Evolutionary conservation across 2,888 invertebrate species (phyloP), one percentile per base, ranked within the genome.

Genomic region (Globia sparganii): DNA sequence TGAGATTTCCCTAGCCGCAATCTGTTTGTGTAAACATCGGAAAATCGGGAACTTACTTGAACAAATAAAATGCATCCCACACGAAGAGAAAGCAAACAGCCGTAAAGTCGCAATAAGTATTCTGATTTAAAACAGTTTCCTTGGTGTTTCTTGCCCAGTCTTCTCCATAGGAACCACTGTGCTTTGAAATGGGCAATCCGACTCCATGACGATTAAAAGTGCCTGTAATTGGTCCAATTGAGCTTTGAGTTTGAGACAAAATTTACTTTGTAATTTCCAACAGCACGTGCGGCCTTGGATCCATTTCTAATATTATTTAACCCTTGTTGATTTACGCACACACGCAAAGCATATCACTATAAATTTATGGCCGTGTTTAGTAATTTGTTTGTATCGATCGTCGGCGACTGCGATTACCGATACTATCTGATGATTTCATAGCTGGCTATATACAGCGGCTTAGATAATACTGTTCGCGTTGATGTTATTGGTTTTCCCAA

Each of bases 301-400:
- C 28, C 68, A 37, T 70, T 72, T 46, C 43, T 69, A 81, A 75
- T 85, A 81, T 81, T 69, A 75, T 70, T 75, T 49, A 81, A 75
- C 68, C 58, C 64, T 72, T 58, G 72, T 77, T 82, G 61, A 72
- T 74, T 61, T 64, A 72, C 79, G 53, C 65, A 81, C 71, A 68
- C 68, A 75, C 56, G 25, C 49, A 43, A 34, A n/a, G 21, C 56
- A 25, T 85, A 64, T 61, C 49, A 64, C 66, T 80, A 59, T 68
- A 70, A 64, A 74, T 79, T 77, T 75, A 71, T 67, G 72, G 66
- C 72, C 28, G 61, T 80, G 68, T 80, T 68, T 69, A 37, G 79
- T 80, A 74, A 81, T 84, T 81, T 75, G 56, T 59, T 68, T 46
- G 68, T 71, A 84, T 86, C 76, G 84, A 86, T 86, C 86, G 72